Evolutionary conservation across 2,113 vertebrate genomes (phyloP).

Genomic region (Elaphurus davidianus): DNA sequence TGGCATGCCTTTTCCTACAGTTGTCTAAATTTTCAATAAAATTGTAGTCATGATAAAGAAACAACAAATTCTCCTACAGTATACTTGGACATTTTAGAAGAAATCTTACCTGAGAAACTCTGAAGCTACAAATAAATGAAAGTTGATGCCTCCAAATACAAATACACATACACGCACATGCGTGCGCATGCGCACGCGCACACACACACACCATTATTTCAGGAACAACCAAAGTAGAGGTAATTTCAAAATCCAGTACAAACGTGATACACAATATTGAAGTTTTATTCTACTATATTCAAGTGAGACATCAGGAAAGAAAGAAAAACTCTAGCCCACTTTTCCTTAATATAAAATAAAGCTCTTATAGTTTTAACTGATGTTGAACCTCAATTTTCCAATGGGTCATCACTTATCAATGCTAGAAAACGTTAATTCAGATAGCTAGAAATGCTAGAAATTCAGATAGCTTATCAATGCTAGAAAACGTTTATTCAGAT

Average conservation of each 20-base stretch:
- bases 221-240: background rate
- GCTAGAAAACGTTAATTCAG: background rate
- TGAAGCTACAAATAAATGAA: background rate
- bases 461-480: background rate
- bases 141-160: background rate
- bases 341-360: background rate
- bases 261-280: background rate
- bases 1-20: background rate
- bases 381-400: background rate
- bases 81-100: background rate
- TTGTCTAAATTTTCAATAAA: background rate
- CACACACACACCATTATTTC: background rate
- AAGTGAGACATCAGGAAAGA: background rate
- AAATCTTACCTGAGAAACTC: background rate
- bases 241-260: background rate
- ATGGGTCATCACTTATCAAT: background rate
- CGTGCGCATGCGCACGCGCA: accelerated
- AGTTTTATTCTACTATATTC: background rate
- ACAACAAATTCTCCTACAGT: background rate
- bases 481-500: background rate
- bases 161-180: background rate
- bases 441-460: background rate
- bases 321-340: background rate
- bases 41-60: background rate
- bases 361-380: background rate